Evolutionary conservation across 2,797 vertebrate species (phyloP).

Genomic region (Phoebastria nigripes): DNA sequence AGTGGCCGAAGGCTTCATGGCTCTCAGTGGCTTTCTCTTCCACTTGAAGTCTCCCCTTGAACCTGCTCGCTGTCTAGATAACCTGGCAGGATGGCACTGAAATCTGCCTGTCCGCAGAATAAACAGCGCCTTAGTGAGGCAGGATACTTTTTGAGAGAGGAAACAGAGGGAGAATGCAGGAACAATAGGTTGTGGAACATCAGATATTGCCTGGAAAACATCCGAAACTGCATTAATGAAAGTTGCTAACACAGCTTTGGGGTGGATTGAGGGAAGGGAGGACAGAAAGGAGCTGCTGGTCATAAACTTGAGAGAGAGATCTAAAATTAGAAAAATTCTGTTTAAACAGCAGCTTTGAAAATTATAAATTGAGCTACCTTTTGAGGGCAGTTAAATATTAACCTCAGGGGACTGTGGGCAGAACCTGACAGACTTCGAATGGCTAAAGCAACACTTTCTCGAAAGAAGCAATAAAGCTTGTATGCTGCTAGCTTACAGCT

Average conservation of each 20-base stretch:
- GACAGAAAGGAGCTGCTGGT: not conserved
- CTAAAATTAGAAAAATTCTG: slow-evolving; percentile 20
- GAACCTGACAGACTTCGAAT: not conserved
- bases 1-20: not conserved
- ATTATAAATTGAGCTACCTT: slow-evolving; percentile 16
- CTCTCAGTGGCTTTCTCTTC: not conserved
- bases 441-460: not conserved
- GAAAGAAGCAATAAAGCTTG: not conserved
- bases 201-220: not conserved
- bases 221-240: not conserved
- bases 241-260: not conserved
- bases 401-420: not conserved
- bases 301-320: not conserved
- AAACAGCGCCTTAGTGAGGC: not conserved
- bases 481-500: not conserved
- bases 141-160: not conserved
- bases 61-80: not conserved
- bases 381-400: not conserved
- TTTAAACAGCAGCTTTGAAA: slow-evolving; percentile 17
- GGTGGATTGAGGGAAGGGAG: not conserved
- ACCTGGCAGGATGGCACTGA: not conserved
- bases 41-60: not conserved
- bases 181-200: fast-evolving
- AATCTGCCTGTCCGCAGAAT: not conserved
- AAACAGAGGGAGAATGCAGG: not conserved